phyloP scores from a whole-genome alignment of 2,113 vertebrate species.

The Arizona elegans region DNA sequence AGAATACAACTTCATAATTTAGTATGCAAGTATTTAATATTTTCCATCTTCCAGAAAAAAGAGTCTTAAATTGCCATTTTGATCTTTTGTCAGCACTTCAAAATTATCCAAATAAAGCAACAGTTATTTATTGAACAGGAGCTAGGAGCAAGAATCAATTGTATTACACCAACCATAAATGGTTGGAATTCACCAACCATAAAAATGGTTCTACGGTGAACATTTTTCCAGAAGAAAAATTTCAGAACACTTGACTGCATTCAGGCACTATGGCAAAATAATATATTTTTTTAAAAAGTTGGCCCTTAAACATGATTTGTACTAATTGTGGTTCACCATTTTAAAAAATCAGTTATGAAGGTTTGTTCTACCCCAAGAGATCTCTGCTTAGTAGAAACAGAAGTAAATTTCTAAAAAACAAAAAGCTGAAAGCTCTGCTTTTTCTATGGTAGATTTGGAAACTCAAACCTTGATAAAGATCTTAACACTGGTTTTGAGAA shows the following conservation, averaged over 20 bases:
- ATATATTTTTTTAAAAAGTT: not conserved
- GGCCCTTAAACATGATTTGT: not conserved
- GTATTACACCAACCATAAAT: not conserved
- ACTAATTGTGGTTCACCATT: not conserved
- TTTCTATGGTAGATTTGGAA: not conserved
- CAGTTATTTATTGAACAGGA: not conserved
- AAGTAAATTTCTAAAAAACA: not conserved
- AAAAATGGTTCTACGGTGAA: not conserved
- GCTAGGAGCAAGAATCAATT: not conserved
- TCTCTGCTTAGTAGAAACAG: not conserved
- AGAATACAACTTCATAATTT: constrained; percentile 16
- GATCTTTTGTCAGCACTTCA: not conserved
- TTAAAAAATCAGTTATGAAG: not conserved
- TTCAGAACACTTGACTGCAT: not conserved
- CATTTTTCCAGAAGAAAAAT: not conserved
- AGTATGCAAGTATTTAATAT: not conserved
- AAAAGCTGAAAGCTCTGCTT: not conserved
- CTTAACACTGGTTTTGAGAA: not conserved
- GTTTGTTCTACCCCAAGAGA: not conserved
- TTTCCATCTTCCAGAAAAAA: not conserved
- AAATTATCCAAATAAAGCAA: constrained; percentile 3
- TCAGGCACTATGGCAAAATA: not conserved
- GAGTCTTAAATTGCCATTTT: not conserved
- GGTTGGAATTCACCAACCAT: not conserved
- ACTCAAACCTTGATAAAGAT: not conserved